Conservation (phyloP, 2,888 invertebrate species). For the Leucoma salicis region DNA sequence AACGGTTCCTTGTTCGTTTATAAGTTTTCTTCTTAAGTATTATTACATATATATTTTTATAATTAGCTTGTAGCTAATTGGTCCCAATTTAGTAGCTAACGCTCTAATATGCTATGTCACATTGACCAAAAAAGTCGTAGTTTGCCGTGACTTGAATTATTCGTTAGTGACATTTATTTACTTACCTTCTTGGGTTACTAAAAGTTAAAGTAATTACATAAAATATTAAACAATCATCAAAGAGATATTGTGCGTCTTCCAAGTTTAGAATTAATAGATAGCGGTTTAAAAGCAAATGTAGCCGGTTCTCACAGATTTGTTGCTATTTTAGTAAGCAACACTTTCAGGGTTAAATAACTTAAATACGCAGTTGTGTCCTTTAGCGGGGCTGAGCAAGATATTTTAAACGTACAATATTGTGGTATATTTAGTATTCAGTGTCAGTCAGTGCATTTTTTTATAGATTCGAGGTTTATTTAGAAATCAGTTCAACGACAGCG, state of each 20-base stretch:
- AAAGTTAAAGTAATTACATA: not conserved
- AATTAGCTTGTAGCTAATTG: slow-evolving; percentile 53
- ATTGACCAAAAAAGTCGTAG: slow-evolving; percentile 50
- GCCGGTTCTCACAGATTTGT: slow-evolving; percentile 54
- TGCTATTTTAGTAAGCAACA: slow-evolving; percentile 63
- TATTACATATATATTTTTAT: slow-evolving; percentile 43
- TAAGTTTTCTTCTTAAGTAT: slow-evolving; percentile 36
- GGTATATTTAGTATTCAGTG: slow-evolving; percentile 56
- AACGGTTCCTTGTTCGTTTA: slow-evolving; percentile 38
- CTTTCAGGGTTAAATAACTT: slow-evolving; percentile 79
- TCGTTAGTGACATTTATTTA: not conserved
- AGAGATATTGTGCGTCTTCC: slow-evolving; percentile 2
- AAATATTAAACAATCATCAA: not conserved
- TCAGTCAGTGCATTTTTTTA: slow-evolving; percentile 36
- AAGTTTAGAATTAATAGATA: slow-evolving; percentile 42
- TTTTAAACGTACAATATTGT: slow-evolving; percentile 49
- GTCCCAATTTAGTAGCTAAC: slow-evolving; percentile 44
- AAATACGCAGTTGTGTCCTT: slow-evolving; percentile 55
- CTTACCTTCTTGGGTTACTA: not conserved
- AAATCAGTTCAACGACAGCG: slow-evolving; percentile 12
- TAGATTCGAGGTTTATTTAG: slow-evolving; percentile 15
- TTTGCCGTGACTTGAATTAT: slow-evolving; percentile 33
- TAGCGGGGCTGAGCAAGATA: slow-evolving; percentile 43
- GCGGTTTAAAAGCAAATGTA: slow-evolving; percentile 51
- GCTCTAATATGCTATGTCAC: slow-evolving; percentile 46